Percentiles rank a stretch among this genome's conserved stretches.
phyloP scores from a whole-genome alignment of 2,888 invertebrate species.

The Heliconius ethilla region DNA sequence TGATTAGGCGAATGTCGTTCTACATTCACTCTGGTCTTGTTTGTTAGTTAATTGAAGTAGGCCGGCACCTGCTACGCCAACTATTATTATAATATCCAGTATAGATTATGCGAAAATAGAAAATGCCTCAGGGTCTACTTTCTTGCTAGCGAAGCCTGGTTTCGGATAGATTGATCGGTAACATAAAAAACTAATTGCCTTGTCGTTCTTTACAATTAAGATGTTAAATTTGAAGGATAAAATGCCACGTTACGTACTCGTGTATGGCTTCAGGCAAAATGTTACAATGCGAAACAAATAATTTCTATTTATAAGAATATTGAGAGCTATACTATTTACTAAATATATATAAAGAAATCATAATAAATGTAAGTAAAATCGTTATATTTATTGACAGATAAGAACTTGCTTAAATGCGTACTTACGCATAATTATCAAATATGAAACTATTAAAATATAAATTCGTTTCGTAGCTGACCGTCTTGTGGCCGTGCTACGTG shows the following conservation, averaged over 20 bases:
- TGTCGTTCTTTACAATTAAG: conserved; percentile 5
- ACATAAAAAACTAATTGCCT: conserved; percentile 54
- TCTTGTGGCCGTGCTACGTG: neutral
- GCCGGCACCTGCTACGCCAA: conserved; percentile 56
- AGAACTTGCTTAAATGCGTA: too few species aligned
- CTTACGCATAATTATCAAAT: neutral
- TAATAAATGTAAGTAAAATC: neutral
- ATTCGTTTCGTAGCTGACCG: neutral
- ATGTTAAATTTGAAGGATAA: neutral
- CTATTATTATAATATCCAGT: conserved; percentile 72
- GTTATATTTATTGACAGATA: neutral
- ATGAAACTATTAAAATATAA: neutral
- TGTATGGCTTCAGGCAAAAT: neutral
- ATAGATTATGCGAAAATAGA: conserved; percentile 76
- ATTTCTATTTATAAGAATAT: neutral
- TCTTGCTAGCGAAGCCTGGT: conserved; percentile 67
- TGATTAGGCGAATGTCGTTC: conserved; percentile 58
- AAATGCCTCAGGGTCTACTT: conserved; percentile 75
- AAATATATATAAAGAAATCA: neutral
- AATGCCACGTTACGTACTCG: neutral
- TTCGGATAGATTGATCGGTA: conserved; percentile 59
- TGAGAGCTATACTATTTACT: neutral
- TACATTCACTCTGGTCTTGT: conserved; percentile 52
- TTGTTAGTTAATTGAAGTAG: conserved; percentile 69
- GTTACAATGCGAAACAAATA: neutral